Conservation (phyloP, 2,797 vertebrate genomes). For the Rhabdomys pumilio region DNA sequence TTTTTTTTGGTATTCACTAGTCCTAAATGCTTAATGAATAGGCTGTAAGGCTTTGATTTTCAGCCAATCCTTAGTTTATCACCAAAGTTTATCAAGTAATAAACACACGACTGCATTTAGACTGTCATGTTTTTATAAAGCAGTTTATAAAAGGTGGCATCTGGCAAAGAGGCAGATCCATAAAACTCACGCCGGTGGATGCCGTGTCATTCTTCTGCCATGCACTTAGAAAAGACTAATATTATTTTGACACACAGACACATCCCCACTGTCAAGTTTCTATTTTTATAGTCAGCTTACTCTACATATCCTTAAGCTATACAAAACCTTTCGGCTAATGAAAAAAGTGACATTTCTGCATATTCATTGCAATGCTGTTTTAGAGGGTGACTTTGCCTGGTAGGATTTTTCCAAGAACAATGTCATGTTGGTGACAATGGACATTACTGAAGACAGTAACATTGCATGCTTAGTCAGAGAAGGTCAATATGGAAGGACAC, state of each 20-base stretch:
- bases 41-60: conserved; percentile 82
- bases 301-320: conserved; percentile 91
- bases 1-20: conserved; percentile 83
- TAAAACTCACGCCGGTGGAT: conserved; percentile 92
- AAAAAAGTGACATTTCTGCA: conserved; percentile 91
- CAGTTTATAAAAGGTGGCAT: conserved; percentile 93
- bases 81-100: conserved; percentile 85
- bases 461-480: conserved; percentile 82
- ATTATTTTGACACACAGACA: conserved; percentile 93
- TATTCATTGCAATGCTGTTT: conserved; percentile 91
- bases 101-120: conserved; percentile 86
- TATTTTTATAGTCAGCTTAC: conserved; percentile 92
- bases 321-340: conserved; percentile 92
- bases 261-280: conserved; percentile 91
- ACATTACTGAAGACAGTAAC: conserved; percentile 84
- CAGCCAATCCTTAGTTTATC: conserved; percentile 77
- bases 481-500: conserved; percentile 87
- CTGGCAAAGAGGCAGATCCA: conserved; percentile 92
- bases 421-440: conserved; percentile 88
- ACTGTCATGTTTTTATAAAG: conserved; percentile 90
- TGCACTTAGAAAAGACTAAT: conserved; percentile 91
- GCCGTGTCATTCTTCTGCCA: conserved; percentile 91
- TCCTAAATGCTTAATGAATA: conserved; percentile 88
- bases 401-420: conserved; percentile 88
- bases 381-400: conserved; percentile 90